Evolutionary conservation across 2,797 vertebrate species (phyloP).

Genomic region (Chloroceryle amazona): DNA sequence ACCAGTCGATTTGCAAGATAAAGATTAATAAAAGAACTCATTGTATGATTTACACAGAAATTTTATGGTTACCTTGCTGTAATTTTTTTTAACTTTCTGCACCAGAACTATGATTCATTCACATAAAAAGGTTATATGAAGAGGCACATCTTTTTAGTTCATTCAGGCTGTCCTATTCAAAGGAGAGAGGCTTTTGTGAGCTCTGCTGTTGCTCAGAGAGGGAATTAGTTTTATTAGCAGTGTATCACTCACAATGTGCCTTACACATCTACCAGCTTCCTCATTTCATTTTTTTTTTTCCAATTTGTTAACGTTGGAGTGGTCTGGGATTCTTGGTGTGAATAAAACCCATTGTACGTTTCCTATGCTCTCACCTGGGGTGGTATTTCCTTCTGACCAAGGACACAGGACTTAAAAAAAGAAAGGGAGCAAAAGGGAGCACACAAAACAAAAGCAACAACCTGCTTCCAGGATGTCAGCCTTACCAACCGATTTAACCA

Average conservation of each 20-base stretch:
- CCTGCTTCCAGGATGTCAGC: neutral
- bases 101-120: constrained; percentile 63
- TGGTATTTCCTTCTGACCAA: constrained; percentile 18
- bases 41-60: neutral
- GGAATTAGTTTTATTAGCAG: constrained; percentile 33
- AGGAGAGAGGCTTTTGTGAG: neutral
- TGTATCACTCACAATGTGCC: constrained; percentile 6
- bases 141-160: constrained; percentile 20
- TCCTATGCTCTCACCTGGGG: neutral
- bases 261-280: neutral
- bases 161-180: constrained; percentile 47
- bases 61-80: constrained; percentile 28
- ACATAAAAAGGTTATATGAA: constrained; percentile 28
- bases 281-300: neutral
- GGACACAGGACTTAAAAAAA: neutral
- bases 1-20: constrained; percentile 18
- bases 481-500: neutral
- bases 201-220: neutral
- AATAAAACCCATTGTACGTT: constrained; percentile 22
- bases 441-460: neutral
- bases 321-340: neutral
- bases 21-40: constrained; percentile 48
- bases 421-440: neutral
- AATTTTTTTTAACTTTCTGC: constrained; percentile 63
- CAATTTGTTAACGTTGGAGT: neutral